phyloP scores from a whole-genome alignment of 2,888 invertebrate genomes.

The Drosophila kanekoi region DNA sequence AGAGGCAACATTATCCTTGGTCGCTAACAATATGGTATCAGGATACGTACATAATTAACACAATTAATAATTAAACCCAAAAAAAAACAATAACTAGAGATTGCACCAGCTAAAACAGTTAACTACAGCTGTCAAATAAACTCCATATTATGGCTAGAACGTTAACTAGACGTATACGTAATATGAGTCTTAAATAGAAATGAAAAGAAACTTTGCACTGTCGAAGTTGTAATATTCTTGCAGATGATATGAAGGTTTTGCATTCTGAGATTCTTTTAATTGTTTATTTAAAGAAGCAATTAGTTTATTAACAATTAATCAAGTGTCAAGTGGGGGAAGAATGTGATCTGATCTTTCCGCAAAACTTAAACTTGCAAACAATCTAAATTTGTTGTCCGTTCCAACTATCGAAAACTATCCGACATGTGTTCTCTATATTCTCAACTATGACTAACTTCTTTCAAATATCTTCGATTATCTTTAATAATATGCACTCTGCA shows the following conservation, averaged over 20 bases:
- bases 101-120: conserved; percentile 31
- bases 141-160: conserved; percentile 23
- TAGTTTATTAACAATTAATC: no score
- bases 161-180: conserved; percentile 42
- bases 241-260: neutral
- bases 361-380: neutral
- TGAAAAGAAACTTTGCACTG: neutral
- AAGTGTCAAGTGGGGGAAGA: neutral
- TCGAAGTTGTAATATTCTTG: conserved; percentile 21
- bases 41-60: conserved; percentile 54
- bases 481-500: neutral
- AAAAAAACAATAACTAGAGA: conserved; percentile 19
- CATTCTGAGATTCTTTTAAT: no score
- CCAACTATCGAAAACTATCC: no score
- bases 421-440: no score
- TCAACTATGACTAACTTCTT: no score
- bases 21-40: conserved; percentile 85
- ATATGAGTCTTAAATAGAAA: neutral
- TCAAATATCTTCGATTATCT: no score
- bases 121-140: neutral
- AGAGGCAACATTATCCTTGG: conserved; percentile 84
- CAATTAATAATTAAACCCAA: conserved; percentile 9
- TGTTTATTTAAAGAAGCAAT: no score
- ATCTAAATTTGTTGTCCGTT: neutral
- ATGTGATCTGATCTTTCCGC: neutral